Evolutionary conservation across 2,888 invertebrate species (phyloP), one percentile per base, ranked within the genome.

Genomic region (Scaptomyza cyrtandrae): DNA sequence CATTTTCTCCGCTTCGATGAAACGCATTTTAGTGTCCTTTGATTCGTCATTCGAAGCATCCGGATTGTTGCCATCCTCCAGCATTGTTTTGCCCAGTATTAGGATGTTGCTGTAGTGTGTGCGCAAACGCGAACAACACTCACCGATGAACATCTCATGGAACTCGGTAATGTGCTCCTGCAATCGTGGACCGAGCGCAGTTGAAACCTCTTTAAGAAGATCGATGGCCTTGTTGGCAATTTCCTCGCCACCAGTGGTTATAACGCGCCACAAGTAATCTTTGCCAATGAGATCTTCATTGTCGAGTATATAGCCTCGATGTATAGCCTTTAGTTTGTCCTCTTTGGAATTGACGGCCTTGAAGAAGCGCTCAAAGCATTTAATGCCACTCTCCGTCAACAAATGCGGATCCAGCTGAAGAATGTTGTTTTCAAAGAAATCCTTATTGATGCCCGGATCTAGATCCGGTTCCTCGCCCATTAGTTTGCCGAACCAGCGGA

Each of bases 401-500:
- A 98, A 93, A 78, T 96, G 95, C 1, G 99, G 98, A 92, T 98
- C 97, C 86, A 99, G 93, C 90, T 97, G 97, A 80, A 99, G 94
- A 80, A 99, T 96, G 90, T 98, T 98, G 88, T 96, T 96, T 92
- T 98, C 97, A 93, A 99, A 99, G 93, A 99, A 99, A 92, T 98
- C 97, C 91, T 96, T 95, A 89, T 98, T 98, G 61, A 98, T 98
- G 80, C 98, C 97, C 1, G 98, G 98, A 93, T 99, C 99, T 58
- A 99, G 93, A 92, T 99, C 99, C 0, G 98, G 98, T 90, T 99
- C 98, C 83, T 98, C 98, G 16, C 97, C 97, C 98, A 98, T 98
- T 39, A 98, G 93, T 93, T 98, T 98, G 41, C 98, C 97, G 93
- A 98, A 99, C 99, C 99, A 99, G 87, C 97, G 97, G 93, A 99